A percentile compares a stretch with the other conserved stretches of the same genome.
phyloP scores from a whole-genome alignment of 1,140 invertebrate species.

The Trichomalopsis sarcophagae region DNA sequence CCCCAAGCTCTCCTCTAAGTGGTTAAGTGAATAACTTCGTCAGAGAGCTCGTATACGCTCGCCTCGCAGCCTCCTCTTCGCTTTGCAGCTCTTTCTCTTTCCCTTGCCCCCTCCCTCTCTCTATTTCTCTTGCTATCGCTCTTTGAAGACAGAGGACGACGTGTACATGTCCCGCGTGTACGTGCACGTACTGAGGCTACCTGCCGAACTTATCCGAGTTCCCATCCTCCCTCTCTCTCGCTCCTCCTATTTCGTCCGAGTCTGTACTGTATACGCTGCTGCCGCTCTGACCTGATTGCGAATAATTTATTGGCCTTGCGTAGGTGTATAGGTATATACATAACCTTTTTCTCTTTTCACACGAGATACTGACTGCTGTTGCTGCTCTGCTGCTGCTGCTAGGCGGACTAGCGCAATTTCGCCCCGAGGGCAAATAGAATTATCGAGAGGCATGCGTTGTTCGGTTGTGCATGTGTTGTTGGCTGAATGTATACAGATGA shows the following conservation, averaged over 20 bases:
- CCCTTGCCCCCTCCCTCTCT: neutral
- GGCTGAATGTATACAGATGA: neutral
- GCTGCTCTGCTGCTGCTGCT: neutral
- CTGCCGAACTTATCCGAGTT: constrained; percentile 6
- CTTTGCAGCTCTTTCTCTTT: neutral
- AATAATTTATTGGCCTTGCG: constrained; percentile 8
- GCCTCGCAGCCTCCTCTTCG: neutral
- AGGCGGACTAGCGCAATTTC: neutral
- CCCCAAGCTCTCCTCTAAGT: constrained; percentile 6
- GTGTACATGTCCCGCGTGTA: neutral
- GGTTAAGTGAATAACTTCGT: constrained; percentile 49
- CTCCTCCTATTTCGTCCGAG: neutral
- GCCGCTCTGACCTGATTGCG: neutral
- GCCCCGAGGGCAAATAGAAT: constrained; percentile 5
- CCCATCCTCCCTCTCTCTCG: neutral
- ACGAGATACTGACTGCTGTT: neutral
- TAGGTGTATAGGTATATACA: neutral
- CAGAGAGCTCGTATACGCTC: constrained; percentile 3
- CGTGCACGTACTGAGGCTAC: neutral
- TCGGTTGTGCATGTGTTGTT: no score
- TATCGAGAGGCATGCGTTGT: neutral
- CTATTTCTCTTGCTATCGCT: neutral
- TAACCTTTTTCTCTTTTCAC: neutral
- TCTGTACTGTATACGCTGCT: neutral
- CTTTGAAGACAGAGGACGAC: neutral